Evolutionary conservation across 2,797 vertebrate genomes (phyloP), one percentile per base, ranked within the genome.

Genomic region (Dicrostonyx torquatus): DNA sequence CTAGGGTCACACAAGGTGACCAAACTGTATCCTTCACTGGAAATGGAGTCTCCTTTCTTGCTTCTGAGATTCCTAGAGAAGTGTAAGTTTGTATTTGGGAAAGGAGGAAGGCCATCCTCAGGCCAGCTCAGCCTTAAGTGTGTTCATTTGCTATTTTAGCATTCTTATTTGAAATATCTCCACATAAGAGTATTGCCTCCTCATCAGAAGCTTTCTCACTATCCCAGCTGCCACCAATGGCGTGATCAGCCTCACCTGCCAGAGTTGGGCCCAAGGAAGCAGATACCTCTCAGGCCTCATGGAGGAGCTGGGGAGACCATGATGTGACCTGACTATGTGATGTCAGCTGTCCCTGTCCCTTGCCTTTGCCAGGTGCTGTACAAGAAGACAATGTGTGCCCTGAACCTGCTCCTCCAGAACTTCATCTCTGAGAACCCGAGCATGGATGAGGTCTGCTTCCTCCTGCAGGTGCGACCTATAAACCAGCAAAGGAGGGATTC

Each of bases 391-490:
- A 14, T 34, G 20, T 31, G 34, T 2, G 83, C 92, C 0, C 91
- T 97, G 0, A 6, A 91, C 37, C 60, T 89, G 77, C 97, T 97
- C 1, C 94, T 97, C 2, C 96, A 66, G 53, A 78, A 1, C 62
- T 97, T 97, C 48, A 0, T 97, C 79, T 70, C 48, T 0, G 87
- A 97, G 84, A 92, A 97, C 7, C 45, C 80, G 0, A 97, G 89
- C 77, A 79, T 89, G 94, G 94, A 97, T 0, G 93, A 97, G 76
- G 3, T 96, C 34, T 89, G 89, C 87, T 97, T 97, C 90, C 87
- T 97, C 29, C 87, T 97, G 60, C 92, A 96, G 96, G 97, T 97
- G 82, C 70, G 90, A 26, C 43, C 29, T 60, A 20, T 34, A 31
- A 31, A 20, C 20, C 34, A 17, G 34, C 26, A 26, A 22, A 75